Base-by-base conservation (phyloP, 1,140 invertebrate genomes). In the Penaeus chinensis region DNA sequence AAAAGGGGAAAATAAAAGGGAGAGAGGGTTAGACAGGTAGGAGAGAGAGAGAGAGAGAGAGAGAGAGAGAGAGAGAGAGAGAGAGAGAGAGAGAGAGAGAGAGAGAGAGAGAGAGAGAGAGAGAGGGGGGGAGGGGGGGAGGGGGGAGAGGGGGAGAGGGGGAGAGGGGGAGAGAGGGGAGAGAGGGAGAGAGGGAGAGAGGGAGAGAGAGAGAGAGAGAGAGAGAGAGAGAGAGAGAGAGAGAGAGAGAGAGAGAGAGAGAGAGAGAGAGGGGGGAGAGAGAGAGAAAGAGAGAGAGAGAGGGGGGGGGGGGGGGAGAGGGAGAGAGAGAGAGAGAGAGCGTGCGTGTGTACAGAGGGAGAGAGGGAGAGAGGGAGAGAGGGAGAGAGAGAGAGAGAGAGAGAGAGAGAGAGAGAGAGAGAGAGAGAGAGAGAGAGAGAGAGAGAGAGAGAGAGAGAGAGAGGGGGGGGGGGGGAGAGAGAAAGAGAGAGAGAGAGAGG, bases 221-320 rank as follows among this genome's bases (percentile, higher is more conserved):
- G 79, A 13, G 79, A 60, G 79, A 62, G 42, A 81, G 60, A 60
- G 42, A 62, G 79, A 62, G 60, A 62, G 79, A 54, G 54, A 13
- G 79, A n/a, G 42, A n/a, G 7, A 54, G 42, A n/a, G 42, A 10
- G 60, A 10, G 79, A 54, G 79, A 54, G 79, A n/a, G 79, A n/a
- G 60, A 5, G 65, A 24, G 65, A 24, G 24, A 24, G 65, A 5
- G 65, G 63, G 63, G n/a, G 63, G n/a, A 66, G 32, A 32, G n/a
- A 69, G 66, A 69, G 27, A 69, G 66, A 27, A 3, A 69, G 66
- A 69, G 22, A 10, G 27, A 69, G n/a, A 65, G 63, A n/a, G 16
- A 18, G 16, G 63, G 63, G 63, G 63, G 63, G 63, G n/a, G n/a
- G 63, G n/a, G 63, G n/a, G 11, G 24, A 71, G 37, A 47, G 24